Evolutionary conservation across 2,797 vertebrate species (phyloP).

Genomic region (Mormyrus proboscirostris): DNA sequence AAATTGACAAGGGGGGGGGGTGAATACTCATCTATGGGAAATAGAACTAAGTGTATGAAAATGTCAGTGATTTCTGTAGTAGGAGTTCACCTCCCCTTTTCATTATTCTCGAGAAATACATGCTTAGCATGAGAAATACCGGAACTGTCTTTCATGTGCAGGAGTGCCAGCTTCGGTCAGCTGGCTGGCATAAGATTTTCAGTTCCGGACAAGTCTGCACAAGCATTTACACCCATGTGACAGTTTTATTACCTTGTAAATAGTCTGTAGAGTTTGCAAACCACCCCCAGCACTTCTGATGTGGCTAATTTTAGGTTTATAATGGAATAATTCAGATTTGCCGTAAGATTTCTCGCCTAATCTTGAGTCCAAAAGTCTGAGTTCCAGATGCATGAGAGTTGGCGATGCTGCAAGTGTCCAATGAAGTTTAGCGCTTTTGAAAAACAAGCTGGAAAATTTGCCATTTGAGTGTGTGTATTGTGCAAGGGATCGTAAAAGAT

Average conservation of each 20-base stretch:
- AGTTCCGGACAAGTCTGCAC: background rate
- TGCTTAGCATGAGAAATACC: background rate
- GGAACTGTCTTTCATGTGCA: background rate
- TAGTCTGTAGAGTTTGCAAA: background rate
- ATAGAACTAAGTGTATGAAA: background rate
- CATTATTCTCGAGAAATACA: background rate
- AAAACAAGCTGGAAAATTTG: background rate
- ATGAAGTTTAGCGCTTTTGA: background rate
- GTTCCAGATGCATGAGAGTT: background rate
- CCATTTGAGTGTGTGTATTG: background rate
- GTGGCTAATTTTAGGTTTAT: background rate
- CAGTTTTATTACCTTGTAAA: background rate
- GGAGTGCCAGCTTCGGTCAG: background rate
- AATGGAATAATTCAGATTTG: background rate
- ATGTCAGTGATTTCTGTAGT: background rate
- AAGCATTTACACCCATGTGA: background rate
- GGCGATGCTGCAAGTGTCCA: background rate
- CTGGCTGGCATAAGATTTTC: background rate
- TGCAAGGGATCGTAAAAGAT: background rate
- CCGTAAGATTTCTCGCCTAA: background rate
- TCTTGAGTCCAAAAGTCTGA: background rate
- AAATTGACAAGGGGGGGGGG: background rate
- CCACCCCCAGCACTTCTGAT: background rate
- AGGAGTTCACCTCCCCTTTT: background rate
- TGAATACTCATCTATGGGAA: background rate